Conservation (phyloP, 2,113 vertebrate species). For the Rhegmatorhina hoffmannsi region DNA sequence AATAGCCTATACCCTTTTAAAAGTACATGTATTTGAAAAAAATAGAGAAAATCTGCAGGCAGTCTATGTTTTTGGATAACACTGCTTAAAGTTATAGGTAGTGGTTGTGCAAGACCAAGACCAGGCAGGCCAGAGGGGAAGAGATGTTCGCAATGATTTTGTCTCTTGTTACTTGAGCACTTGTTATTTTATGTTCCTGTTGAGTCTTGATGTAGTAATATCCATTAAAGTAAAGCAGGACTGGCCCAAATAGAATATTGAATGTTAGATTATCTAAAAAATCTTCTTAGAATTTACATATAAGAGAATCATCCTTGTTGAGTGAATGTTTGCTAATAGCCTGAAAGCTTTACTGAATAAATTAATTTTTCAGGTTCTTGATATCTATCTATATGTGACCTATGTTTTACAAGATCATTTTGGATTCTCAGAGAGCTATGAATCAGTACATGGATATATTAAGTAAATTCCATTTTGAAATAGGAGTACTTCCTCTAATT, state of each 20-base stretch:
- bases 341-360: neutral
- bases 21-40: neutral
- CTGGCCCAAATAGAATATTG: neutral
- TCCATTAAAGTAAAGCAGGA: neutral
- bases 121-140: neutral
- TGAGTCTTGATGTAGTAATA: neutral
- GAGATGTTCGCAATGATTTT: neutral
- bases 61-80: neutral
- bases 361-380: neutral
- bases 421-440: neutral
- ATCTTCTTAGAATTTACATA: neutral
- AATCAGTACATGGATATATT: neutral
- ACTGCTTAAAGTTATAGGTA: neutral
- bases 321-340: neutral
- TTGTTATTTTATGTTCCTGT: neutral
- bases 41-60: neutral
- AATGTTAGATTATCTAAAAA: neutral
- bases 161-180: neutral
- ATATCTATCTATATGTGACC: neutral
- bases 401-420: neutral
- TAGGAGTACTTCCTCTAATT: neutral
- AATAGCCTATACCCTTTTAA: neutral
- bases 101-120: neutral
- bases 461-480: neutral
- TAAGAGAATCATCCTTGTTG: neutral